phyloP scores from a whole-genome alignment of 2,888 invertebrate species.

The Creontiades dilutus region DNA sequence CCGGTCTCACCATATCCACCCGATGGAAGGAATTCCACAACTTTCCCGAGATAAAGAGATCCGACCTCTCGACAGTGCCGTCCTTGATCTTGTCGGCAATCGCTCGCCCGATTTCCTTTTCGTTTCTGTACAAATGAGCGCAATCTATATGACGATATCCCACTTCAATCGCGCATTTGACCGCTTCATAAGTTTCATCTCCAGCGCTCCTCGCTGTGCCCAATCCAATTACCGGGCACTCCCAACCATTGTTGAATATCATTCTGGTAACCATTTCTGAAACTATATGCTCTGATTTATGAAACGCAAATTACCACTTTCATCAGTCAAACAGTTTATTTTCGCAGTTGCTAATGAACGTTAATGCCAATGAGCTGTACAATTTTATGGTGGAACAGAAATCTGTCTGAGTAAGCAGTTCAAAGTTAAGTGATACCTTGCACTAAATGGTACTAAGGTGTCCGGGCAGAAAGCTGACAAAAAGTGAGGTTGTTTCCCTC shows the following conservation, averaged over 20 bases:
- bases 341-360: no score
- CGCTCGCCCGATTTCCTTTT: conserved; percentile 85
- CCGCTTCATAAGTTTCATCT: conserved; percentile 79
- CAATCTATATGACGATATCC: conserved; percentile 90
- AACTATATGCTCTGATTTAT: no score
- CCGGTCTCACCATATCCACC: conserved; percentile 86
- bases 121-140: conserved; percentile 85
- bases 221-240: conserved; percentile 60
- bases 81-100: conserved; percentile 83
- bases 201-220: conserved; percentile 43
- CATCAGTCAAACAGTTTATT: no score
- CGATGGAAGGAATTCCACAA: conserved; percentile 93
- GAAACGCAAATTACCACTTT: no score
- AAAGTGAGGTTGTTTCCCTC: no score
- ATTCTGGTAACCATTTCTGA: conserved; percentile 51
- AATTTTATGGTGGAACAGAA: no score
- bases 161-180: conserved; percentile 86
- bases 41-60: conserved; percentile 83
- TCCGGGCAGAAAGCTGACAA: no score
- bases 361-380: no score
- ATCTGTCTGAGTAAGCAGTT: no score
- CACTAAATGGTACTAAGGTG: no score
- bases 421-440: no score
- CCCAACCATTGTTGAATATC: conserved; percentile 47
- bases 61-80: conserved; percentile 84